These are phyloP conservation scores for Rhizoglyphus robini DNA, from an alignment of 1,140 invertebrate genomes.

Conservation along the genomic window DNA sequence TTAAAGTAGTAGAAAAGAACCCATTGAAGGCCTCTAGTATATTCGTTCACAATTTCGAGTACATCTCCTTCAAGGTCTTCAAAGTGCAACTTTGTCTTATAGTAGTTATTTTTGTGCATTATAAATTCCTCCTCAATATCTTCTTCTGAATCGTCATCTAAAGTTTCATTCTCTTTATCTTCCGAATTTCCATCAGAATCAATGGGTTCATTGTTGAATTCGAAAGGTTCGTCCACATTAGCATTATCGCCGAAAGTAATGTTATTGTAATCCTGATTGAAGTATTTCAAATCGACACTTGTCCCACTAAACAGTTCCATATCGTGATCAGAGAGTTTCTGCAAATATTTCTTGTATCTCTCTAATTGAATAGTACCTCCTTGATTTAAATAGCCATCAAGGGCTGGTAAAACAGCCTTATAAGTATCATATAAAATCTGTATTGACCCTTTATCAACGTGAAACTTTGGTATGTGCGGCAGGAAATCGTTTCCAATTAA, in stretches of 20 bases:
- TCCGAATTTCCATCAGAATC: slow-evolving; percentile 28
- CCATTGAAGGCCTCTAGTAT: slow-evolving; percentile 88
- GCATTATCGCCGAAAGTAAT: slow-evolving; percentile 5
- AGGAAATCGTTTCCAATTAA: slow-evolving; percentile 97
- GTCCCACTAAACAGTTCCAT: slow-evolving; percentile 66
- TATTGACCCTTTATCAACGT: slow-evolving; percentile 76
- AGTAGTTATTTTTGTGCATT: slow-evolving; percentile 77
- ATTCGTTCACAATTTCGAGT: slow-evolving; percentile 60
- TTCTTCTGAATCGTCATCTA: slow-evolving; percentile 37
- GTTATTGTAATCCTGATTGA: slow-evolving; percentile 40
- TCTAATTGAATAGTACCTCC: slow-evolving; percentile 63
- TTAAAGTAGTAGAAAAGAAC: slow-evolving; percentile 92
- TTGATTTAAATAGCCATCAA: slow-evolving; percentile 89
- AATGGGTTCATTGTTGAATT: slow-evolving; percentile 20
- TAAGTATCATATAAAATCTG: slow-evolving; percentile 75
- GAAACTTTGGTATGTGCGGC: slow-evolving; percentile 79
- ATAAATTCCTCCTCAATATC: slow-evolving; percentile 49
- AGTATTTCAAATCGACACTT: slow-evolving; percentile 68
- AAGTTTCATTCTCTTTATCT: slow-evolving; percentile 34
- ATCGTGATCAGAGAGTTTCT: slow-evolving; percentile 60
- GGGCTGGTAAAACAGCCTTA: slow-evolving; percentile 62
- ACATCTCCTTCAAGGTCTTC: slow-evolving; percentile 55
- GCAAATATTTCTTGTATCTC: slow-evolving; percentile 74
- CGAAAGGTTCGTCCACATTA: slow-evolving; percentile 24
- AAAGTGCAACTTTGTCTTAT: slow-evolving; percentile 73